Percentiles rank a stretch among this genome's conserved stretches.
phyloP scores from a whole-genome alignment of 2,797 vertebrate genomes.

The Eupleurogrammus muticus region DNA sequence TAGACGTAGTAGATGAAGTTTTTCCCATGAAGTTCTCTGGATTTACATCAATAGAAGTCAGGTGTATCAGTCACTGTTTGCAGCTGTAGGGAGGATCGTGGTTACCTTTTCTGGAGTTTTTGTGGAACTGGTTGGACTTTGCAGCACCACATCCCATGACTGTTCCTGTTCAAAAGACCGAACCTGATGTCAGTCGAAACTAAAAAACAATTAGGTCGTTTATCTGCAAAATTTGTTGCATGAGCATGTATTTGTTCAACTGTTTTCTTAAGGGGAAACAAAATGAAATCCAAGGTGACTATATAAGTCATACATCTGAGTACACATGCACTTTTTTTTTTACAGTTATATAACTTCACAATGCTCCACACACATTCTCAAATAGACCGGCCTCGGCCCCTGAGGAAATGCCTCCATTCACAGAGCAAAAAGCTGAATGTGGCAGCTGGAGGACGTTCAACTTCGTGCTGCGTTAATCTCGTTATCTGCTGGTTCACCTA shows the following conservation, averaged over 20 bases:
- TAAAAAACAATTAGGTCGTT: background rate
- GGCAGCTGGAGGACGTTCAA: slow-evolving; percentile 25
- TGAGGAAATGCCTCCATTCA: slow-evolving; percentile 10
- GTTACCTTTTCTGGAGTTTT: slow-evolving; percentile 78
- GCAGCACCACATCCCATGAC: slow-evolving; percentile 87
- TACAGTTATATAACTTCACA: no score
- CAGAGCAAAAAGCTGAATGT: background rate
- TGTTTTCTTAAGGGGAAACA: background rate
- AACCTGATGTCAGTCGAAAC: slow-evolving; percentile 17
- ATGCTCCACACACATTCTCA: background rate
- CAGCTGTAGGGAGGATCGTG: background rate
- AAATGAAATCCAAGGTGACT: background rate
- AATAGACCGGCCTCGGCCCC: background rate
- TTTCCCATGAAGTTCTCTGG: background rate
- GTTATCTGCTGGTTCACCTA: slow-evolving; percentile 57
- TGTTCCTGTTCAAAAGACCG: slow-evolving; percentile 62
- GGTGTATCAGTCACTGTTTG: background rate
- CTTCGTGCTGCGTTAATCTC: slow-evolving; percentile 68
- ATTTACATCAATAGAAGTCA: background rate
- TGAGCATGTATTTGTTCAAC: background rate
- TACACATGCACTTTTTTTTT: background rate
- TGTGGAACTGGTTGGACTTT: slow-evolving; percentile 79
- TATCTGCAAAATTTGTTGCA: background rate
- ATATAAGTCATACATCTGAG: background rate
- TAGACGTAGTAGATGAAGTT: no score